A percentile compares a stretch with the other conserved stretches of the same genome.
Evolutionary conservation across 1,140 invertebrate species (phyloP).

Genomic region (Bombus confusus): DNA sequence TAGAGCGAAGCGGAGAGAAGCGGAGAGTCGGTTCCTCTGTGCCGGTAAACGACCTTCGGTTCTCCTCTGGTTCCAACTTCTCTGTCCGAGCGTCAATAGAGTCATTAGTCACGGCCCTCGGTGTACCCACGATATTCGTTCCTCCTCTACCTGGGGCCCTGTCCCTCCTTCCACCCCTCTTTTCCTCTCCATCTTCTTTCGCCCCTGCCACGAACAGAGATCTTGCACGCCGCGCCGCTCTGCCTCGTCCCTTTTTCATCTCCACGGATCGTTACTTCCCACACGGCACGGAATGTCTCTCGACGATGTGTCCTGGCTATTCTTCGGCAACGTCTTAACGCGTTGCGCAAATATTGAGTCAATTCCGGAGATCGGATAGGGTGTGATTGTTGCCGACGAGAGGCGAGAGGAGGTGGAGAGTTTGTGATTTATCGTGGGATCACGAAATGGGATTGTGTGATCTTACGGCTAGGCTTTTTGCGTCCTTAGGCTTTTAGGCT

Average conservation of each 20-base stretch:
- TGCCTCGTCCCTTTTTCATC: conserved; percentile 51
- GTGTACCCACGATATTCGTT: conserved; percentile 70
- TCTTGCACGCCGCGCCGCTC: not conserved
- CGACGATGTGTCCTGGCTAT: conserved; percentile 23
- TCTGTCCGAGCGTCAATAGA: conserved; percentile 69
- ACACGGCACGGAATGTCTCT: conserved; percentile 40
- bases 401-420: not conserved
- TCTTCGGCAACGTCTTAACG: conserved; percentile 46
- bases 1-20: not conserved
- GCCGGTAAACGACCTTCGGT: conserved; percentile 69
- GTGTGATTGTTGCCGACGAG: not conserved
- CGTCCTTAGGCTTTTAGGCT: too few species aligned
- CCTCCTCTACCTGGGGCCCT: conserved; percentile 61
- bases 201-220: not conserved
- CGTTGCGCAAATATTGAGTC: conserved; percentile 15
- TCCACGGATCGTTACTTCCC: conserved; percentile 57
- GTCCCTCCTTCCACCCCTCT: conserved; percentile 22
- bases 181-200: not conserved
- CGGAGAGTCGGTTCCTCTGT: conserved; percentile 56
- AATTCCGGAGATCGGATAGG: not conserved
- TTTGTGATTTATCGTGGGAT: conserved; percentile 6
- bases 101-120: conserved; percentile 75
- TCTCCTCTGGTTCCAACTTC: conserved; percentile 53
- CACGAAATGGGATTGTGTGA: too few species aligned
- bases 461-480: too few species aligned